Base-by-base conservation (phyloP, 2,888 invertebrate species). In the Rhagium mordax region DNA sequence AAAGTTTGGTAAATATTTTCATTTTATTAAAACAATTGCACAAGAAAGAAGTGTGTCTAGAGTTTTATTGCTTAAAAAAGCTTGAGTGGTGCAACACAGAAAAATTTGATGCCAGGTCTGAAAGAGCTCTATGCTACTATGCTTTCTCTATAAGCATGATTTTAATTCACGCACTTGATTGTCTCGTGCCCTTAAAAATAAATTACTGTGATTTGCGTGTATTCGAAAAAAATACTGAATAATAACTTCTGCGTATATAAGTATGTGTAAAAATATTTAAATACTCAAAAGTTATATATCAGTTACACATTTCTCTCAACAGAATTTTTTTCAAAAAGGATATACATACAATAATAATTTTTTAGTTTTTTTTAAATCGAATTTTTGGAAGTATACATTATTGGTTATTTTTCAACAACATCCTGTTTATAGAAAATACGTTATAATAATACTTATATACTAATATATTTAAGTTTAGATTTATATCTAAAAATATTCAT, bases 151-250 rank as follows among this genome's bases (percentile, higher is more conserved):
- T 80, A 85, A 84, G 83, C 85, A 86, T 84, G 83, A 84, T 74
- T 82, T 79, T 78, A 78, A 78, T 81, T 83, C 84, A 84, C 84
- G 87, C 87, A 87, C 86, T 85, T 87, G 87, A 87, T 87, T 87
- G 87, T 87, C 87, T 84, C 82, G 86, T 87, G 86, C 76, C 69
- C 75, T 79, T 76, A 77, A 79, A 81, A 81, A 80, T 71, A 80
- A 81, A 80, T 81, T 81, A 76, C 70, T 70, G 74, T 65, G 59
- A 68, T 29, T 59, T 27, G 66, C 55, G 41, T 57, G 29, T 61
- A 29, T 15, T 51, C 21, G 20, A 13, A 33, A 67, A 51, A 61
- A 18, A 41, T 21, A 66, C 66, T 41, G 57, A 47, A 3, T 55
- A 15, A 57, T 24, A 67, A 57, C 55, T 24, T 47, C 33, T 57